These are phyloP conservation scores for Microtus ochrogaster DNA, from an alignment of 2,113 vertebrate genomes.

Conservation along the genomic window DNA sequence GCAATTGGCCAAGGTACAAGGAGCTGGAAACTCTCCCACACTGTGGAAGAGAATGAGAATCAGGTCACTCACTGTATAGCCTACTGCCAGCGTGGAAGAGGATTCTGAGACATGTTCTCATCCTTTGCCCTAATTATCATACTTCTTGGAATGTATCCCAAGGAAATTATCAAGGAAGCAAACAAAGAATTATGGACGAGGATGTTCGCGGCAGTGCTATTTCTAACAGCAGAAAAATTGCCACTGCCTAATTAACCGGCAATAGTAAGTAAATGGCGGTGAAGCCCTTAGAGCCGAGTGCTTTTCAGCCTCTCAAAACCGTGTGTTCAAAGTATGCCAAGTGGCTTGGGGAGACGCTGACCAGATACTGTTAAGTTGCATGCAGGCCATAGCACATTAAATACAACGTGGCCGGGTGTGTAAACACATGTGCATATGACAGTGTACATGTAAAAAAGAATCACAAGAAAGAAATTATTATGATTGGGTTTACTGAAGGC, in stretches of 20 bases:
- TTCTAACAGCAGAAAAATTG: constrained; percentile 74
- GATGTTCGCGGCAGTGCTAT: constrained; percentile 76
- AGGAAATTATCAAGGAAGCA: constrained; percentile 75
- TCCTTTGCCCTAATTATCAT: constrained; percentile 72
- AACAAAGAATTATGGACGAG: constrained; percentile 71
- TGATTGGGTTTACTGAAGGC: neutral
- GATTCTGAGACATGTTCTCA: constrained; percentile 71
- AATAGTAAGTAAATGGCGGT: constrained; percentile 74
- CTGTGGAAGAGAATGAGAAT: constrained; percentile 21
- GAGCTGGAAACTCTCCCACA: neutral
- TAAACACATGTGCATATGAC: neutral
- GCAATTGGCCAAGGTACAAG: neutral
- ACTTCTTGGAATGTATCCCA: constrained; percentile 76
- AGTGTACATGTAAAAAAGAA: neutral
- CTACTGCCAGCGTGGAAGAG: constrained; percentile 20
- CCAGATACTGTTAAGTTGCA: constrained; percentile 36
- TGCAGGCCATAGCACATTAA: neutral
- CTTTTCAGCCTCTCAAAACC: constrained; percentile 46
- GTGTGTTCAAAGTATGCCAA: constrained; percentile 48
- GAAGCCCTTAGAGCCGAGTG: constrained; percentile 63
- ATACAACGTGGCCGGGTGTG: neutral
- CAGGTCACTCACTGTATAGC: constrained; percentile 9
- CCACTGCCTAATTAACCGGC: constrained; percentile 73
- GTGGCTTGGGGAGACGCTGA: constrained; percentile 61
- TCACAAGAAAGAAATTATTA: neutral